Base-by-base conservation (phyloP, 2,888 invertebrate species). In the Hyppa rectilinea region DNA sequence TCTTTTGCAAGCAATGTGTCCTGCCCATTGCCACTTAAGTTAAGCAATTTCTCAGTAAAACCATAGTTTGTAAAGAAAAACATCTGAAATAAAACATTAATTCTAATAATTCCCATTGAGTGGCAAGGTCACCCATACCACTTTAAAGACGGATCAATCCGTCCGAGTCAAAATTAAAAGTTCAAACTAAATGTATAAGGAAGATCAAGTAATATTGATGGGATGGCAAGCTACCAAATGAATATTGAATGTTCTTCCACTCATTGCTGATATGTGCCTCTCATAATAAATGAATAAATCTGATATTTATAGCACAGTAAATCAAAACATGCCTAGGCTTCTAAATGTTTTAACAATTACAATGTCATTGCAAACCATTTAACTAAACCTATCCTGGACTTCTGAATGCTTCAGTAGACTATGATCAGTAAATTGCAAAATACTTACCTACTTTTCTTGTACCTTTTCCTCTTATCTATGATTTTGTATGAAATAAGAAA, bases 211-310 rank as follows among this genome's bases (percentile, higher is more conserved):
- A 43, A n/a, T 36, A 40, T 45, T 53, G 9, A 45, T 45, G 20
- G 26, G 31, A 77, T 52, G 71, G 58, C 71, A 59, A 40, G 26
- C 23, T 71, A 40, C 58, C 45, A 71, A 53, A 78, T 71, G 4
- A 14, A 50, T 56, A 45, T 69, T 40, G 10, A 58, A 78, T 52
- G 14, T 58, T 77, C 12, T 40, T 47, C 31, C 14, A 68, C 29
- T 66, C 34, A 36, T 10, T 0, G 5, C 17, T 40, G 14, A 47
- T 38, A 4, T 38, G 23, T 56, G 29, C 38, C n/a, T 6, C 23
- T 31, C 34, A 29, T 43, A 26, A 45, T n/a, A 31, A n/a, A 9
- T 31, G 14, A 31, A 64, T n/a, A 7, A 7, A 63, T 38, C 6
- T n/a, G 0, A 26, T 56, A 36, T 69, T 47, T 71, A 58, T 56